phyloP scores from a whole-genome alignment of 2,888 invertebrate genomes.

The Lithosia quadra region DNA sequence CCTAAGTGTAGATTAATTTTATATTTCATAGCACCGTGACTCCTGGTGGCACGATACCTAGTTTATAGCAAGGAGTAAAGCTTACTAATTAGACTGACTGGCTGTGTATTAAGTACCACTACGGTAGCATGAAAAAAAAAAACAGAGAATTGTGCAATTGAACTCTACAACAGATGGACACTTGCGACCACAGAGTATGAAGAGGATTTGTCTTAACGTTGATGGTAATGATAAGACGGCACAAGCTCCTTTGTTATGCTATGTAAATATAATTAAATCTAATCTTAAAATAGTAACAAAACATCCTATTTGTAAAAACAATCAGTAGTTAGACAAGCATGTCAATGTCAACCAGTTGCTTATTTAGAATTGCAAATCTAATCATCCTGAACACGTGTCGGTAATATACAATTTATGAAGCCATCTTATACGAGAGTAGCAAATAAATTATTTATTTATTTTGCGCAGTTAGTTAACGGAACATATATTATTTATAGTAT shows the following conservation, averaged over 20 bases:
- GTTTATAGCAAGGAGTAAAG: too few relatives aligned
- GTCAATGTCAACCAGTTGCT: constrained; percentile 20
- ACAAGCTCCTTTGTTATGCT: neutral
- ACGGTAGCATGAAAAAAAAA: too few relatives aligned
- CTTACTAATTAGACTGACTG: too few relatives aligned
- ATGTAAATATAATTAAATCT: neutral
- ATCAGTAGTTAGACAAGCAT: constrained; percentile 10
- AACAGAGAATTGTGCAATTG: too few relatives aligned
- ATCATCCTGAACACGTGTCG: constrained; percentile 23
- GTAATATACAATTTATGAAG: constrained; percentile 19
- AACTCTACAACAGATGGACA: too few relatives aligned
- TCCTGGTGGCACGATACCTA: too few relatives aligned
- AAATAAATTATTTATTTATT: constrained; percentile 17
- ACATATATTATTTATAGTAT: constrained; percentile 5
- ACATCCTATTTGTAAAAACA: neutral
- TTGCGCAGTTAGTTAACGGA: constrained; percentile 23
- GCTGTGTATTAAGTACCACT: too few relatives aligned
- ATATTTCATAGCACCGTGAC: neutral
- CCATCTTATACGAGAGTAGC: constrained; percentile 17
- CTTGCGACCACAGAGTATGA: neutral
- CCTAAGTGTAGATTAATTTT: neutral
- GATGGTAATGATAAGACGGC: neutral
- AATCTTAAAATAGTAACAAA: constrained; percentile 6
- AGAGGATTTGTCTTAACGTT: neutral
- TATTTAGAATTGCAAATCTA: constrained; percentile 28